Percentiles rank a stretch among this genome's conserved stretches.
Conservation (phyloP, 1,140 invertebrate genomes). For the Cyphomyrmex costatus region DNA sequence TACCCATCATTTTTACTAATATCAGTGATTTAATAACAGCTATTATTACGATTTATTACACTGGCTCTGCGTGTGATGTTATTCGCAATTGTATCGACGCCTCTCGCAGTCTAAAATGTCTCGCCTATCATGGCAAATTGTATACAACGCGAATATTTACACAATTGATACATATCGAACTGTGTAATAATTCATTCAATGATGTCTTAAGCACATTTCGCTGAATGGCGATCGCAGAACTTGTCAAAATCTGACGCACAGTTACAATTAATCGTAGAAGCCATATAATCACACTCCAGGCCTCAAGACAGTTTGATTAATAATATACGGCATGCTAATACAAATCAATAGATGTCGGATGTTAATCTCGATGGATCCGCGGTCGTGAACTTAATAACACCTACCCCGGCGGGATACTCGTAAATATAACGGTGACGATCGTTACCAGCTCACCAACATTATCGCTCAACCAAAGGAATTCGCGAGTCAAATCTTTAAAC, state of each 20-base stretch:
- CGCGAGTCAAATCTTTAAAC: background rate
- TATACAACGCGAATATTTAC: background rate
- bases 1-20: conserved; percentile 20
- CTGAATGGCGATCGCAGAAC: conserved; percentile 3
- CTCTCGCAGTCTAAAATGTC: background rate
- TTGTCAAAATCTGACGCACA: conserved; percentile 37
- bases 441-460: conserved; percentile 38
- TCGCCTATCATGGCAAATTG: background rate
- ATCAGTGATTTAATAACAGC: conserved; percentile 26
- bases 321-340: conserved; percentile 35
- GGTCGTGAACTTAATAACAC: conserved; percentile 32
- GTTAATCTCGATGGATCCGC: conserved; percentile 36
- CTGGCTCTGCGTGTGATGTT: background rate
- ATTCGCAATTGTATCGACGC: background rate
- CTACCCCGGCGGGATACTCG: conserved; percentile 12
- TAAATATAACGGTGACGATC: conserved; percentile 40
- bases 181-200: conserved; percentile 14
- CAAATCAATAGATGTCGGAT: conserved; percentile 49
- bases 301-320: conserved; percentile 32
- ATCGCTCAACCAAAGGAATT: conserved; percentile 9
- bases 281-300: background rate
- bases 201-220: conserved; percentile 45
- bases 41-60: conserved; percentile 35
- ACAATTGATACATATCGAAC: conserved; percentile 24
- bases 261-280: conserved; percentile 47